A percentile compares a stretch with the other conserved stretches of the same genome.
These are phyloP conservation scores for Myotis myotis DNA, from an alignment of 2,797 vertebrate genomes.

Conservation along the genomic window DNA sequence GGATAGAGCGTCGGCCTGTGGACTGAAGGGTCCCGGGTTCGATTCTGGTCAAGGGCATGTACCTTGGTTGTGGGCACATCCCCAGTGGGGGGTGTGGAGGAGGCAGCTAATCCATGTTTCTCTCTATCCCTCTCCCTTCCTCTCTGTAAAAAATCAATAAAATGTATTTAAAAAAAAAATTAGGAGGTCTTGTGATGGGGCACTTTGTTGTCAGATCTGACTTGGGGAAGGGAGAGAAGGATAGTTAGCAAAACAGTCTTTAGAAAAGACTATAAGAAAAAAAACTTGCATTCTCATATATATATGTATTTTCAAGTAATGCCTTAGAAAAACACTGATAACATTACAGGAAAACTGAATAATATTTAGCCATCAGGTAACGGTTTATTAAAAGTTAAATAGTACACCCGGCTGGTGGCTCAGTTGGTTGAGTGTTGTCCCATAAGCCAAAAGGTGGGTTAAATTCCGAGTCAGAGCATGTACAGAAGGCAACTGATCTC, in stretches of 20 bases:
- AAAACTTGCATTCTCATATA: not conserved
- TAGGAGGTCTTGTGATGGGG: not conserved
- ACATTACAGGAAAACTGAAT: slow-evolving; percentile 30
- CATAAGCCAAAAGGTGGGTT: not conserved
- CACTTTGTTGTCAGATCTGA: not conserved
- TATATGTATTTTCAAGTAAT: not conserved
- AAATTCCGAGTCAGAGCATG: not conserved
- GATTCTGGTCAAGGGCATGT: no score
- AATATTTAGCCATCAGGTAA: not conserved
- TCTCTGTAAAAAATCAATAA: no score
- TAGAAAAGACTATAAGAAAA: not conserved
- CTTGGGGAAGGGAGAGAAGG: not conserved
- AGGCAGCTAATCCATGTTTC: no score
- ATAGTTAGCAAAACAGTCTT: not conserved
- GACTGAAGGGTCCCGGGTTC: no score
- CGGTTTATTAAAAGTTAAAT: not conserved
- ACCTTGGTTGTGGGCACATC: no score
- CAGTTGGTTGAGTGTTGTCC: not conserved
- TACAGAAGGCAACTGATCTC: not conserved
- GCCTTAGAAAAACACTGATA: not conserved
- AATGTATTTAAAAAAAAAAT: not conserved
- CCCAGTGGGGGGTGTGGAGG: no score
- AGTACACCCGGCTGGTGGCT: not conserved
- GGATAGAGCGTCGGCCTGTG: no score
- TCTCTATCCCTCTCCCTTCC: no score